Evolutionary conservation across 2,888 invertebrate genomes (phyloP), one percentile per base, ranked within the genome.

Genomic region (Papilio demoleus): DNA sequence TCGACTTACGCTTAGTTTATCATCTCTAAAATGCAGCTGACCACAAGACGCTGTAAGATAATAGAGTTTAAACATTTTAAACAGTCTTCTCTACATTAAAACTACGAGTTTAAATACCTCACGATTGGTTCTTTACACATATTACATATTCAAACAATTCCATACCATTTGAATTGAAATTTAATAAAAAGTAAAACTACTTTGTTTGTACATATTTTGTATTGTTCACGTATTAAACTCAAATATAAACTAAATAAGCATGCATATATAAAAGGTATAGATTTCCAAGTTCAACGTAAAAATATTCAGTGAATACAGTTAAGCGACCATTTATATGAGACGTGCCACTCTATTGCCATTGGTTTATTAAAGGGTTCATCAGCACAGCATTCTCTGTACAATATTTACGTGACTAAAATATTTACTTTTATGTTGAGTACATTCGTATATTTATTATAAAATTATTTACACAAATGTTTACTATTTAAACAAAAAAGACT

Each of bases 311-410:
- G 64, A 68, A 68, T 68, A 68, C 58, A 63, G 62, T 68, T 68
- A 68, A 68, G 58, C 56, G 58, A 36, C 67, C 63, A 68, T 68
- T 68, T 59, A 64, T 68, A 68, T 68, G 68, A 59, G 64, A 68
- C 63, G 63, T 68, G 63, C 47, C 64, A 68, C 68, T 64, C 63
- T 59, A 64, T 59, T 64, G 68, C 68, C 59, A 63, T 68, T 68
- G 58, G 64, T 68, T 64, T 68, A 68, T 64, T 68, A 68, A 68
- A 68, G 68, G 68, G 68, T 68, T 68, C 68, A 68, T 68, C 68
- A 68, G 64, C 64, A 59, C 68, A 63, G 59, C 61, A 59, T 68
- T 68, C 45, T 62, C 67, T 68, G 40, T 63, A 45, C 62, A 62
- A 53, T 61, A 61, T 56, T 63, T 68, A 68, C 67, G 67, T 68